Evolutionary conservation across 2,113 vertebrate genomes (phyloP).

Genomic region (Anser brachyrhynchus): DNA sequence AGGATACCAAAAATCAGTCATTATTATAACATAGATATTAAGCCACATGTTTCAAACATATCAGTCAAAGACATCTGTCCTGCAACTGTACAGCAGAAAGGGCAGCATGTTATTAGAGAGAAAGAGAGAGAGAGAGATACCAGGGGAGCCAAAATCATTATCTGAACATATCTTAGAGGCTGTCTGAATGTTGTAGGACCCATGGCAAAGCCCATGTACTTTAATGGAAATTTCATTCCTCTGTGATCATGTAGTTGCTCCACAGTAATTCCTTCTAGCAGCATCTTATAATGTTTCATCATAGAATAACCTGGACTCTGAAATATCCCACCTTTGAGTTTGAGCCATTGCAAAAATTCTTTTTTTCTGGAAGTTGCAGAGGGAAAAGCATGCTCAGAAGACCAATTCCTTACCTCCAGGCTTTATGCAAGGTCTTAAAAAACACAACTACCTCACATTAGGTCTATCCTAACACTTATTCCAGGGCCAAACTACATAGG

Average conservation of each 20-base stretch:
- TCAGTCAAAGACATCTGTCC: slow-evolving; percentile 41
- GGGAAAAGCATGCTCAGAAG: neutral
- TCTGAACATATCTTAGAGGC: neutral
- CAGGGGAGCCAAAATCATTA: slow-evolving; percentile 39
- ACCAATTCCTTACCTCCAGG: neutral
- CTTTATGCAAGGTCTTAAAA: neutral
- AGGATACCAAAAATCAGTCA: slow-evolving; percentile 42
- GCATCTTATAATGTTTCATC: neutral
- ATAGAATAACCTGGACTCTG: neutral
- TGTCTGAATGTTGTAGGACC: neutral
- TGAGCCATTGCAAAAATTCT: neutral
- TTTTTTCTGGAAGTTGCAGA: neutral
- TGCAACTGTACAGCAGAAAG: slow-evolving; percentile 22
- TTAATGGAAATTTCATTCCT: slow-evolving; percentile 9
- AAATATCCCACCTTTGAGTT: neutral
- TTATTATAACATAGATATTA: slow-evolving; percentile 44
- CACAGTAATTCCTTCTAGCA: neutral
- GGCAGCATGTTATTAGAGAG: slow-evolving; percentile 15
- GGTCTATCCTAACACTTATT: neutral
- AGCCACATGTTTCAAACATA: slow-evolving; percentile 47
- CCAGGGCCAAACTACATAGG: neutral
- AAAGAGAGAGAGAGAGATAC: slow-evolving; percentile 1
- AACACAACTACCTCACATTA: neutral
- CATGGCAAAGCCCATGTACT: neutral
- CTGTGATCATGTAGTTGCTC: neutral